Base-by-base conservation (phyloP, 2,888 invertebrate genomes). In the Lordiphosa andalusiaca region DNA sequence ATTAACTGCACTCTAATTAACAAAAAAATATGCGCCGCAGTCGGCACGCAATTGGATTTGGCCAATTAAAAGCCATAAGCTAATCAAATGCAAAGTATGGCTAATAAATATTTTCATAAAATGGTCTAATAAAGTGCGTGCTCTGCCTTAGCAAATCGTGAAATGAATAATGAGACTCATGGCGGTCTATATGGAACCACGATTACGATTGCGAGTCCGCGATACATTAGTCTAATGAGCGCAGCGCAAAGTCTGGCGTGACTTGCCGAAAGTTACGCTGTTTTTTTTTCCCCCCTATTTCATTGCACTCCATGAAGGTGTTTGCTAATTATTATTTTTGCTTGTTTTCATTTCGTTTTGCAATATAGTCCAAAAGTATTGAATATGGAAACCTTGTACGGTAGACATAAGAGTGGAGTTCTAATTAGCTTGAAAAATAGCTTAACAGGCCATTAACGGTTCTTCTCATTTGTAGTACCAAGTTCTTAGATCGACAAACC, bases 1-100 rank as follows among this genome's bases (percentile, higher is more conserved):
- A 77, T 75, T 69, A 78, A 73, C 71, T 82, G 75, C 67, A 78
- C 73, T 78, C 76, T 73, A 82, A 75, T 82, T 81, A 81, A 81
- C 63, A 47, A 71, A 60, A 60, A 73, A 63, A 64, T 39, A 61
- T 54, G 60, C 23, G 49, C 16, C 38, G 56, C 58, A 60, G 51
- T 63, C 33, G 21, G 47, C 63, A 63, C 63, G 63, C 63, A 63
- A 63, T 46, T 64, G 47, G 62, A 71, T 62, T 73, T 67, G 69
- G 58, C 49, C 41, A 51, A 49, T 40, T 55, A 51, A 61, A 71
- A 54, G 58, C 66, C 60, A 61, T 40, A 54, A 69, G 69, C 64
- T 80, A 80, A 76, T 80, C 80, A 76, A 80, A 77, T 72, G 67
- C 72, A 59, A 68, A 74, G 68, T 73, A 64, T 60, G 59, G 61